Evolutionary conservation across 2,888 invertebrate genomes (phyloP).

Genomic region (Drosophila histrio): DNA sequence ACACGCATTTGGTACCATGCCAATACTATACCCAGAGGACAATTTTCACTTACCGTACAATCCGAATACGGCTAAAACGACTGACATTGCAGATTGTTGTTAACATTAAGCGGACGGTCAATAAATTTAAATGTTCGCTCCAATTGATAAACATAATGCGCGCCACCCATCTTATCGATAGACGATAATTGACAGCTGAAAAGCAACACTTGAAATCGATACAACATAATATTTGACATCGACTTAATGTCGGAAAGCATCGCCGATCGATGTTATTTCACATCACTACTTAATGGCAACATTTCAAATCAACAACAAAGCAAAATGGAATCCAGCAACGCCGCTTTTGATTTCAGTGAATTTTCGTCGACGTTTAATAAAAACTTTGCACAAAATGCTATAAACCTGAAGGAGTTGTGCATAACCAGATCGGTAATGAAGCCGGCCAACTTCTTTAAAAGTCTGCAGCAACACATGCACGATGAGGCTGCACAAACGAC

Average conservation of each 20-base stretch:
- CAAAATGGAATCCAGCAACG: slow-evolving; percentile 24
- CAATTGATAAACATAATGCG: background rate
- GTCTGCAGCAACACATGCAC: slow-evolving; percentile 60
- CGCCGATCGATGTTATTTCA: background rate
- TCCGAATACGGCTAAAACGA: slow-evolving; percentile 92
- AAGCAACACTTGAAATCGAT: background rate
- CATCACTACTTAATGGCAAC: background rate
- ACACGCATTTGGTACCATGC: slow-evolving; percentile 97
- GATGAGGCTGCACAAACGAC: slow-evolving; percentile 47
- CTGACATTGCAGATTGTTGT: background rate
- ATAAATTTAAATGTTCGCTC: slow-evolving; percentile 19
- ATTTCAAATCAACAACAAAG: slow-evolving; percentile 8
- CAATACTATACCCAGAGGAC: slow-evolving; percentile 91
- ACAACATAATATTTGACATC: background rate
- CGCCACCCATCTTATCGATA: slow-evolving; percentile 1
- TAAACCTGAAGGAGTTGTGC: slow-evolving; percentile 62
- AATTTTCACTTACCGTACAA: slow-evolving; percentile 94
- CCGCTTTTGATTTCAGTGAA: slow-evolving; percentile 37
- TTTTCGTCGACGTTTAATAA: slow-evolving; percentile 45
- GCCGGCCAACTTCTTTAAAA: slow-evolving; percentile 62
- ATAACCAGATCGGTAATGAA: slow-evolving; percentile 69
- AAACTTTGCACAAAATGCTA: slow-evolving; percentile 49
- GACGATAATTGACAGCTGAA: background rate
- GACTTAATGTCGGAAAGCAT: background rate
- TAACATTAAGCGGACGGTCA: slow-evolving; percentile 1